phyloP scores from a whole-genome alignment of 1,140 invertebrate genomes.

The Pogonomyrmex californicus region DNA sequence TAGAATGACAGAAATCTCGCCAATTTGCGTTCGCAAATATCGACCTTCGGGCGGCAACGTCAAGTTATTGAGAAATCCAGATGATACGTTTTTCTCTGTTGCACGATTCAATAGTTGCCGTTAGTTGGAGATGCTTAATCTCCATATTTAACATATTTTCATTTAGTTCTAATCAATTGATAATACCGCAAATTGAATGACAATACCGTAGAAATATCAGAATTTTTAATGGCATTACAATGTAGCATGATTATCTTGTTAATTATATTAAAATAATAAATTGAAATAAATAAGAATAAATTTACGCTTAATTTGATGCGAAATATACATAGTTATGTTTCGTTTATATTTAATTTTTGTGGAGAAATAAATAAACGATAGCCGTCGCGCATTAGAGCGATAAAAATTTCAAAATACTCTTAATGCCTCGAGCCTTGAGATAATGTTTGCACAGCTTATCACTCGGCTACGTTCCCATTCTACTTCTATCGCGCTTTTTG shows the following conservation, averaged over 20 bases:
- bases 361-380: not conserved
- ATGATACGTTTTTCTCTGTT: not conserved
- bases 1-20: conserved; percentile 38
- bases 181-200: no score
- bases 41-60: not conserved
- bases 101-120: not conserved
- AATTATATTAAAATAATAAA: conserved; percentile 28
- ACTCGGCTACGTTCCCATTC: conserved; percentile 1
- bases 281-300: conserved; percentile 1
- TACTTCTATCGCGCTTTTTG: not conserved
- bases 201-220: not conserved
- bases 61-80: not conserved
- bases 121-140: not conserved
- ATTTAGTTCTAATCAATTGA: not conserved
- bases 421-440: conserved; percentile 30
- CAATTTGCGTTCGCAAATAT: conserved; percentile 7
- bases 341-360: not conserved
- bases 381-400: not conserved
- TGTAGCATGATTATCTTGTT: not conserved
- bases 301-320: not conserved
- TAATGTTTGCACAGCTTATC: conserved; percentile 48
- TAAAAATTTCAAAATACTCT: conserved; percentile 43
- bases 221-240: conserved; percentile 5
- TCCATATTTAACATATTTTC: not conserved
- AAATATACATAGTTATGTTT: not conserved